phyloP scores from a whole-genome alignment of 2,888 invertebrate species.

The Alitta virens region DNA sequence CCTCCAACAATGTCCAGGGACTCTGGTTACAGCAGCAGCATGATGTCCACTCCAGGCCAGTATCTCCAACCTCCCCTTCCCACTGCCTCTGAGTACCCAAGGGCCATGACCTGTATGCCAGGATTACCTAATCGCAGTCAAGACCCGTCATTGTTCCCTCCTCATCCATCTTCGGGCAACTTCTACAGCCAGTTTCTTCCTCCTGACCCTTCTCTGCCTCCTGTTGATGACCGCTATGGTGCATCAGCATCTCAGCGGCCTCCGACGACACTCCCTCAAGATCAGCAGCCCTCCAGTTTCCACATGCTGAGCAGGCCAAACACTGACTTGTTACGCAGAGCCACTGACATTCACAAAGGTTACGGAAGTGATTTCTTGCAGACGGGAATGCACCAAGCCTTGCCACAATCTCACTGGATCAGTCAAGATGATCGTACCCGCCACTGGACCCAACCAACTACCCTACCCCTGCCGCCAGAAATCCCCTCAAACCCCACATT shows the following conservation, averaged over 20 bases:
- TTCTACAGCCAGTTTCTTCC: constrained; percentile 15
- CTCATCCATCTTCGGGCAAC: constrained; percentile 5
- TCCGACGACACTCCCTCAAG: not conserved
- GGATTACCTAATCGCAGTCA: not conserved
- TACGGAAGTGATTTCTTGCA: constrained; percentile 11
- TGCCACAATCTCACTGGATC: constrained; percentile 18
- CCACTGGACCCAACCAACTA: constrained; percentile 25
- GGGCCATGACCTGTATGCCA: not conserved
- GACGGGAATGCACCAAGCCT: not conserved
- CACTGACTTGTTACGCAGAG: constrained; percentile 24
- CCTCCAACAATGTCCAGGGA: not conserved
- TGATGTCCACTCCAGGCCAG: not conserved
- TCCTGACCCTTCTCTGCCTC: constrained; percentile 5
- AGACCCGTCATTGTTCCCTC: not conserved
- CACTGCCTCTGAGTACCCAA: not conserved
- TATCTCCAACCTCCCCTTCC: not conserved
- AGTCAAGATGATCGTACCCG: constrained; percentile 24
- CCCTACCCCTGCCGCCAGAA: constrained; percentile 22
- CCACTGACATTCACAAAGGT: constrained; percentile 14
- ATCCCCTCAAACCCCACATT: constrained; percentile 11
- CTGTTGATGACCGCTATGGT: constrained; percentile 9
- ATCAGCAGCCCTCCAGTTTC: constrained; percentile 13
- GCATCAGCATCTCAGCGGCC: not conserved
- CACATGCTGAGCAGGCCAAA: constrained; percentile 12
- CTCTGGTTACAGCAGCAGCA: not conserved